Conservation (phyloP, 2,113 vertebrate genomes). For the Xiphias gladius region DNA sequence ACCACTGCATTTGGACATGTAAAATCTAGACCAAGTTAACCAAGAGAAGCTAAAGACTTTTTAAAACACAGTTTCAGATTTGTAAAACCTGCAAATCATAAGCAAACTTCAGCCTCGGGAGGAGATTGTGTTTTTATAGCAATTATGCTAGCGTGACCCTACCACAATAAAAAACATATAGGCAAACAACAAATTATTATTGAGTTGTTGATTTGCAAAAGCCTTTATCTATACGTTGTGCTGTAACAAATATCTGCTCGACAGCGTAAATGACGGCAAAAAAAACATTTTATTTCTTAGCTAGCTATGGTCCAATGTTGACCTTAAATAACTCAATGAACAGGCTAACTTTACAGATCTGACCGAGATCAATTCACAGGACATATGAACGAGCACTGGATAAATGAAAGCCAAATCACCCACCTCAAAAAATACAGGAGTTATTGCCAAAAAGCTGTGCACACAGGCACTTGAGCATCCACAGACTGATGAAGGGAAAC, state of each 20-base stretch:
- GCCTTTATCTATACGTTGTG: neutral
- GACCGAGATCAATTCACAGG: neutral
- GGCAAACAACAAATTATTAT: neutral
- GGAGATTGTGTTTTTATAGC: neutral
- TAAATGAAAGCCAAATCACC: neutral
- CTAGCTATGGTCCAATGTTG: conserved; percentile 28
- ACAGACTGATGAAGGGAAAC: conserved; percentile 19
- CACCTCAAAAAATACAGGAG: conserved; percentile 45
- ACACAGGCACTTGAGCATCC: conserved; percentile 17
- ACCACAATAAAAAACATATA: neutral
- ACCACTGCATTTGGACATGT: too few relatives aligned
- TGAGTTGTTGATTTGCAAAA: neutral
- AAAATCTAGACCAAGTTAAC: too few relatives aligned
- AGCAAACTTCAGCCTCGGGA: neutral
- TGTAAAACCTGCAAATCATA: neutral
- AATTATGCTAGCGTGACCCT: neutral
- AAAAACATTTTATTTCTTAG: neutral
- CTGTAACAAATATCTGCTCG: neutral
- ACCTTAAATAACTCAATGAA: conserved; percentile 49
- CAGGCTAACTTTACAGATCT: conserved; percentile 2
- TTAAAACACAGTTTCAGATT: neutral
- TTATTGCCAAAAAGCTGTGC: neutral
- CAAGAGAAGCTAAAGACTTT: neutral
- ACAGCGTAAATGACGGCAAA: too few relatives aligned
- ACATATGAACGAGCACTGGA: neutral